These are phyloP conservation scores for Prinia subflava DNA, from an alignment of 2,113 vertebrate genomes.

Conservation along the genomic window DNA sequence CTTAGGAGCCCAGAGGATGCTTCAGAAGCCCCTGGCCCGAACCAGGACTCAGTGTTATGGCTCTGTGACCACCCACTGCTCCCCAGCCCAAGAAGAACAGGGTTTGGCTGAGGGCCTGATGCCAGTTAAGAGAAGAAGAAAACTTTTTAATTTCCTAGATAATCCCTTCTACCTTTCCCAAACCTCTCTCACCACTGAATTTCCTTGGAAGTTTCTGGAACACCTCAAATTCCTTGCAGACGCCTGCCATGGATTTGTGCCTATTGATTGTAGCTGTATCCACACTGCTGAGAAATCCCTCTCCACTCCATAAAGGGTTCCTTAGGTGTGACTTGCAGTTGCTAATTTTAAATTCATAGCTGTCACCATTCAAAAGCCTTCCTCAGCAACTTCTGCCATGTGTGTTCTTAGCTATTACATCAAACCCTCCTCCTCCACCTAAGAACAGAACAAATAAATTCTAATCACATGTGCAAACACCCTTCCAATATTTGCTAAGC, in stretches of 20 bases:
- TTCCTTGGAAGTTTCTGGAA: neutral
- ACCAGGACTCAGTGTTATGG: neutral
- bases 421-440: neutral
- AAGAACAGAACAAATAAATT: conserved; percentile 55
- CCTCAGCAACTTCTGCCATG: conserved; percentile 37
- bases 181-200: rapidly evolving
- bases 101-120: neutral
- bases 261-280: neutral
- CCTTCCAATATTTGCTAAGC: conserved; percentile 47
- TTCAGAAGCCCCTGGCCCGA: neutral
- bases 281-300: neutral
- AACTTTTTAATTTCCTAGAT: neutral
- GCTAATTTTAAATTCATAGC: conserved; percentile 29
- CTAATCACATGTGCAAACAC: conserved; percentile 53
- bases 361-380: neutral
- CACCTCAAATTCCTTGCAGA: neutral
- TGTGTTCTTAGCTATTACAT: conserved; percentile 15
- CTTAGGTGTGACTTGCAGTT: neutral
- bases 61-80: neutral
- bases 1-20: neutral
- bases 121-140: neutral
- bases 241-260: neutral
- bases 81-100: neutral
- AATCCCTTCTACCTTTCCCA: neutral
- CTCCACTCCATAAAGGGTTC: neutral